Base-by-base conservation (phyloP, 2,113 vertebrate species). In the Cephalopholis sonnerati region DNA sequence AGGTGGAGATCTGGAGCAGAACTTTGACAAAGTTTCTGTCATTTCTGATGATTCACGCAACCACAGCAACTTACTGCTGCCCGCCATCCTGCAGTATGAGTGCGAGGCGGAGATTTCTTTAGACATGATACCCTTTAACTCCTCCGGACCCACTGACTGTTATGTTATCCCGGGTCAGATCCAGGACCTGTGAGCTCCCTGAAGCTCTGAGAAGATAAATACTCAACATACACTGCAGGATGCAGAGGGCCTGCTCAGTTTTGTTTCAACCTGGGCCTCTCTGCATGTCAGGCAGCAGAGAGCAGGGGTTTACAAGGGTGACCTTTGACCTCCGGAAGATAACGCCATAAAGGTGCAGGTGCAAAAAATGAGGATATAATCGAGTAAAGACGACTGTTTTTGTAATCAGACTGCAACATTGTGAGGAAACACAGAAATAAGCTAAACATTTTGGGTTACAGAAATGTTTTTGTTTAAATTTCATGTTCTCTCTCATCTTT, bases 61-160 rank as follows among this genome's bases (percentile, higher is more conserved):
- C 50, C 91, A 83, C n/a, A 87, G 48, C 22, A 92, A 87, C 70
- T 29, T 18, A 20, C 88, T 93, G 46, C 80, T 92, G 6, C 93
- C 94, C 6, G 83, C 65, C 9, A 69, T 88, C 74, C 89, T 95
- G 67, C 93, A 87, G 54, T 75, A 82, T 3, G 91, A 95, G 41
- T 94, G 94, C 12, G 82, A 96, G 74, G 88, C 94, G 39, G 95
- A 96, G 72, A 93, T 95, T 3, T 87, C 92, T 22, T 58, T 95
- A 51, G 92, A 95, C 87, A 95, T 94, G 82, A 87, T 83, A 10
- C 90, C 91, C 5, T 92, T 88, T 50, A 74, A 62, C 68, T 83
- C 92, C 1, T 76, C 84, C 18, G 87, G 16, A 58, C 66, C 50
- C 29, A 39, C 83, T 0, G 90, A 95, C 77, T 87, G 80, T 64